Evolutionary conservation across 1,140 invertebrate genomes (phyloP), one percentile per base, ranked within the genome.

Genomic region (Mactra quadrangularis): DNA sequence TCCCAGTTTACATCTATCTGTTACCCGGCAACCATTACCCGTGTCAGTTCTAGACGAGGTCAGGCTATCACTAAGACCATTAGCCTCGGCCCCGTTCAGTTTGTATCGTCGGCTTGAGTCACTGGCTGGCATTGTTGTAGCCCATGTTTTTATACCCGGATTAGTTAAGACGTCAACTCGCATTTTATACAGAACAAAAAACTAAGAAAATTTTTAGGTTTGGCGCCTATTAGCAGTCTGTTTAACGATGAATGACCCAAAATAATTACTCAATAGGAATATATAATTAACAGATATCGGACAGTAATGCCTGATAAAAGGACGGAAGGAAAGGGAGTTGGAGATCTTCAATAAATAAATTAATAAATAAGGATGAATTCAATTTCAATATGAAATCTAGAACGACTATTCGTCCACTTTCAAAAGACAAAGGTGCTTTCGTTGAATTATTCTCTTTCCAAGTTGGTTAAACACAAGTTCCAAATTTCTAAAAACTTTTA

Each of bases 141-240:
- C 70, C 74, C 74, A 76, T 62, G 74, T 38, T 76, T 62, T 60
- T 17, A 76, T 60, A 45, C 74, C 74, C 25, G 74, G 59, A 29
- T n/a, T 41, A 47, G 31, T 33, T n/a, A 76, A 47, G 50, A 60
- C 57, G 74, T 76, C 74, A 60, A 76, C 74, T 57, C 74, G 74
- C 74, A 76, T 76, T 52, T 38, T 76, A 76, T 45, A 45, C 35
- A 33, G 41, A 76, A 35, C 74, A 27, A 29, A 64, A 27, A 27
- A 17, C 19, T 35, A 13, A 17, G 19, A 25, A 19, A 53, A 53
- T 53, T 53, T 53, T 53, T 53, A 53, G 50, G 19, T 53, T 25
- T 53, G 50, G 19, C 25, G 19, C 25, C 25, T 19, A n/a, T 3
- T 53, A n/a, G 19, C 50, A 3, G 3, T n/a, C 1, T n/a, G 50